Evolutionary conservation across 2,113 vertebrate genomes (phyloP), one percentile per base, ranked within the genome.

Genomic region (Gadus macrocephalus): DNA sequence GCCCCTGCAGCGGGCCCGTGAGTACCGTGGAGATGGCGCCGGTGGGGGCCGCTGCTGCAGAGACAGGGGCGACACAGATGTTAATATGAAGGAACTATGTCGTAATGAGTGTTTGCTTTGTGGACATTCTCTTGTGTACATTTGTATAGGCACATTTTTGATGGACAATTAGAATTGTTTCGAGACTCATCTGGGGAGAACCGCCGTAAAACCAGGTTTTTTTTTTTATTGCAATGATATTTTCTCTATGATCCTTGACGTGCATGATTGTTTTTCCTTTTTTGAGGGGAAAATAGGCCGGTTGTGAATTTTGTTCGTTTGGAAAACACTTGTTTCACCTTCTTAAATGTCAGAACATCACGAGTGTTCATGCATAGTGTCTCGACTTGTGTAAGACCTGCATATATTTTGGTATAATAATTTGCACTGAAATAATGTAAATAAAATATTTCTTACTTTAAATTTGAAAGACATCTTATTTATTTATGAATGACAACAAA

Each of bases 391-490:
- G 85, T 67, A 5, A 35, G 31, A 1, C 31, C 31, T 35, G 6
- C 67, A 61, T 22, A 61, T 91, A 91, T 89, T 89, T 88, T 91
- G 85, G 87, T 87, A 86, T 87, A 86, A 86, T 88, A 86, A 89
- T 89, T 93, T 94, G 94, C 94, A 94, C 93, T 94, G 93, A 93
- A 86, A 78, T 88, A 86, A 79, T 97, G 95, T 97, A 97, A 96
- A 98, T 98, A 96, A 97, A 98, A 94, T 81, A 90, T 95, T 95
- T 95, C 90, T 89, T 95, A 93, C 81, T 92, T 93, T 91, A 89
- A 49, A 49, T 49, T 49, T 49, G 42, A 49, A 9, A 12, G 8
- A 49, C 42, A 49, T 49, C 9, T 9, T 8, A 49, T 49, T 9
- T 49, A 49, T 49, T 49, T 49, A 1, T 49, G 42, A 49, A 49